These are phyloP conservation scores for Scolanthus callimorphus DNA, from an alignment of 92 coral and sea anemone species.

Conservation along the genomic window DNA sequence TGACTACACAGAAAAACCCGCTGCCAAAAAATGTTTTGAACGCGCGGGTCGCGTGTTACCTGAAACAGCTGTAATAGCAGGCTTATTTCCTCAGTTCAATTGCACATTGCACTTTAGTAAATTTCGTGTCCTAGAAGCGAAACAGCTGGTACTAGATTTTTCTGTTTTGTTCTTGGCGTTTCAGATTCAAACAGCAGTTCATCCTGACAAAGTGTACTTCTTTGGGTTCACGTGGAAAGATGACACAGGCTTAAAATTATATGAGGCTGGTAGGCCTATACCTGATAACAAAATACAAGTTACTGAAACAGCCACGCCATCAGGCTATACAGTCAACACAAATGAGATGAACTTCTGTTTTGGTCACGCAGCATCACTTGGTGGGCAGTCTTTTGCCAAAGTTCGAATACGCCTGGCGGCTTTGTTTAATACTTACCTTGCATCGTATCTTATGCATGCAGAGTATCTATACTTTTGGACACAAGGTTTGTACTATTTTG, in stretches of 20 bases:
- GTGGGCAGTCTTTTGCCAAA: constrained; percentile 46
- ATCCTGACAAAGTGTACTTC: constrained; percentile 55
- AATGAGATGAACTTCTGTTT: constrained; percentile 65
- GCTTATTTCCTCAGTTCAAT: too few species aligned
- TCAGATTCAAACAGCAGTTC: constrained; percentile 17
- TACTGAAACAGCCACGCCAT: too few species aligned
- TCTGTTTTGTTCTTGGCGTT: too few species aligned
- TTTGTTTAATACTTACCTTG: constrained; percentile 58
- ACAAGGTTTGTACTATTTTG: constrained; percentile 46
- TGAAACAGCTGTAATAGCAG: too few species aligned
- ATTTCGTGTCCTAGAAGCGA: too few species aligned
- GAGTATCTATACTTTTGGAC: constrained; percentile 83
- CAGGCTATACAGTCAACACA: too few species aligned
- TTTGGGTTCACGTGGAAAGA: constrained; percentile 73
- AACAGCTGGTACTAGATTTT: too few species aligned
- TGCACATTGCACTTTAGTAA: too few species aligned
- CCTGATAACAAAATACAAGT: constrained; percentile 24
- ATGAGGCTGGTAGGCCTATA: constrained; percentile 36
- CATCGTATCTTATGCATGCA: constrained; percentile 58
- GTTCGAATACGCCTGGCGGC: constrained; percentile 71
- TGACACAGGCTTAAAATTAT: constrained; percentile 66
- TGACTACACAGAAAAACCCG: too few species aligned
- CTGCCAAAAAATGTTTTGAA: too few species aligned
- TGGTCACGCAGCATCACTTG: constrained; percentile 60
- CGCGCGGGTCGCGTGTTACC: too few species aligned